Evolutionary conservation across 2,797 vertebrate species (phyloP), one percentile per base, ranked within the genome.

Genomic region (Scomberomorus guttatus): DNA sequence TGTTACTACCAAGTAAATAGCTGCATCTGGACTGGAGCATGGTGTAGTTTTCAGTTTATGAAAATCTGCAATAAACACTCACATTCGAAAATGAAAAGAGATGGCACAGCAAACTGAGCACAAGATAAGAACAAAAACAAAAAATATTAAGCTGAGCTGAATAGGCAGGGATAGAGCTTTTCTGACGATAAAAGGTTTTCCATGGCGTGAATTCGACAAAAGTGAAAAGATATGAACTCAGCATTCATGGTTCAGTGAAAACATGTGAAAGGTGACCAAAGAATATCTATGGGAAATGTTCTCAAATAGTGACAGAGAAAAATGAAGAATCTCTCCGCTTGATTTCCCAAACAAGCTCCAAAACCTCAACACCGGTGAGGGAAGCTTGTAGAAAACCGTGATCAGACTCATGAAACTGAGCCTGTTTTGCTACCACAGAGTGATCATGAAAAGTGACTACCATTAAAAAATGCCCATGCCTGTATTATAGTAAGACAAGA

Each of bases 391-490:
- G 59, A 27, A 48, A 68, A 44, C 29, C 34, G 25, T 13, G 22
- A 68, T 3, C 75, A 27, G 72, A 66, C 81, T 83, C 71, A 75
- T 87, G 69, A 79, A 77, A 77, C 67, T 81, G 77, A 80, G 75
- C 13, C 58, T 4, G 44, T 29, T 65, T 44, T 29, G 15, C 48
- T 48, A 61, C 48, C 14, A 48, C 25, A 79, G 37, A 20, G 42
- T 18, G 68, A 34, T 34, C 2, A 5, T 0, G 58, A 72, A 25
- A 37, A 39, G 51, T 34, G 34, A 3, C 34, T n/a, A 3, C 17
- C 13, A 25, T n/a, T 18, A 15, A 57, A 25, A 64, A 58, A 60
- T 25, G 25, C 22, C 62, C 58, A 72, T 58, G 24, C 14, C 29
- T 70, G 29, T 39, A 24, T n/a, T 3, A 46, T 3, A 24, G 5